These are phyloP conservation scores for Tapera naevia DNA, from an alignment of 2,797 vertebrate genomes.

Conservation along the genomic window DNA sequence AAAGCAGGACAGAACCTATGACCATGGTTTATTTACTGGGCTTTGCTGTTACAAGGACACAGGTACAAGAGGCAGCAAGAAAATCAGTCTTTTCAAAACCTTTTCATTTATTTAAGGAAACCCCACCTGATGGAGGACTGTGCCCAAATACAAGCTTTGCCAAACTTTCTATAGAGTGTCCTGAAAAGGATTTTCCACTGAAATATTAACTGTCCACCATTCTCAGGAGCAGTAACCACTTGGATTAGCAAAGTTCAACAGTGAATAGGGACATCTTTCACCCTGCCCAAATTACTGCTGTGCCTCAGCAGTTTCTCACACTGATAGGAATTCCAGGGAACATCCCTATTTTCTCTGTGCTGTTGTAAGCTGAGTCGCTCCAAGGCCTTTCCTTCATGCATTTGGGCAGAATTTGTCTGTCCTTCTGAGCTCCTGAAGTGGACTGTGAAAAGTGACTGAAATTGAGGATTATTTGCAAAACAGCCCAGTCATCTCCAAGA, in stretches of 20 bases:
- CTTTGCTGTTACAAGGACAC: neutral
- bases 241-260: neutral
- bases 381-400: neutral
- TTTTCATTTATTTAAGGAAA: conserved; percentile 6
- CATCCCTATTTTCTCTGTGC: neutral
- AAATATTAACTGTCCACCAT: neutral
- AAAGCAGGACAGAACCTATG: too few relatives aligned
- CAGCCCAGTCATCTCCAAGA: neutral
- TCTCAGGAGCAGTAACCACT: neutral
- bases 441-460: neutral
- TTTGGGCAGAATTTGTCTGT: neutral
- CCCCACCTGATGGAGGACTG: neutral
- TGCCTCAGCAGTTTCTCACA: neutral
- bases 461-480: neutral
- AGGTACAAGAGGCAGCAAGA: neutral
- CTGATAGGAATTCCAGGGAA: neutral
- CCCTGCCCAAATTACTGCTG: neutral
- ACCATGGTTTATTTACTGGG: neutral
- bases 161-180: neutral
- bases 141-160: neutral
- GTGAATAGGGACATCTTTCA: neutral
- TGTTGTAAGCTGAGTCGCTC: neutral
- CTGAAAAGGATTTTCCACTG: neutral
- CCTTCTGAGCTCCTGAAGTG: neutral
- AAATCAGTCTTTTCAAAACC: neutral